Evolutionary conservation across 1,140 invertebrate species (phyloP).

Genomic region (Drosophila tani): DNA sequence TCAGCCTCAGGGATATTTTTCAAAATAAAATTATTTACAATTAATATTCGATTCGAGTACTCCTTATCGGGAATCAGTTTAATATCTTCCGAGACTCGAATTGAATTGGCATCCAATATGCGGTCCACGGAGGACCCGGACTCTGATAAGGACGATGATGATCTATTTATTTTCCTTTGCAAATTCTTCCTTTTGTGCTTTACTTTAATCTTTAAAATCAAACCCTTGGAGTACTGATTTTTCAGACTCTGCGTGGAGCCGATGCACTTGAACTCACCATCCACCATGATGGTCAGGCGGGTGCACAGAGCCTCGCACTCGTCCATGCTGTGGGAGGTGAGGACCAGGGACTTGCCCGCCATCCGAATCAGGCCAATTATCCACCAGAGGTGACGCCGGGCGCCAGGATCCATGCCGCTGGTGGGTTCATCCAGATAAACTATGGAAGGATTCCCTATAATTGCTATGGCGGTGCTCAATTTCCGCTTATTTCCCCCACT

Average conservation of each 20-base stretch:
- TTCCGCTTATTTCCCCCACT: conserved; percentile 98
- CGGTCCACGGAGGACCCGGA: too few species aligned
- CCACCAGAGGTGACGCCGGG: conserved; percentile 92
- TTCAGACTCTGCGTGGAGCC: conserved; percentile 90
- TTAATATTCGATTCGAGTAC: neutral
- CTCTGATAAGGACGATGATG: neutral
- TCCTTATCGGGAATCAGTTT: neutral
- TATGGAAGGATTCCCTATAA: conserved; percentile 94
- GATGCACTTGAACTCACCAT: conserved; percentile 91
- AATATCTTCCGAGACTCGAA: neutral
- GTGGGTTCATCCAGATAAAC: conserved; percentile 95
- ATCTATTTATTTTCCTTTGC: neutral
- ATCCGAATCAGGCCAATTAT: conserved; percentile 88
- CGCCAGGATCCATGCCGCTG: conserved; percentile 93
- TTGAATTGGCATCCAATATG: too few species aligned
- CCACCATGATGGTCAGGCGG: conserved; percentile 94
- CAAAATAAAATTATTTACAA: conserved; percentile 18
- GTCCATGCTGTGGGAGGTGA: conserved; percentile 94
- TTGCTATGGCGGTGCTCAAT: conserved; percentile 95
- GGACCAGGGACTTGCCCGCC: conserved; percentile 89
- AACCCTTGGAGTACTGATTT: conserved; percentile 89
- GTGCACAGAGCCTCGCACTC: conserved; percentile 95
- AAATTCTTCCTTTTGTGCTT: neutral
- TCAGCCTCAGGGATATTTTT: neutral
- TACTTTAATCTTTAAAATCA: conserved; percentile 84